Base-by-base conservation (phyloP, 1,140 invertebrate genomes). In the Bombus impatiens region DNA sequence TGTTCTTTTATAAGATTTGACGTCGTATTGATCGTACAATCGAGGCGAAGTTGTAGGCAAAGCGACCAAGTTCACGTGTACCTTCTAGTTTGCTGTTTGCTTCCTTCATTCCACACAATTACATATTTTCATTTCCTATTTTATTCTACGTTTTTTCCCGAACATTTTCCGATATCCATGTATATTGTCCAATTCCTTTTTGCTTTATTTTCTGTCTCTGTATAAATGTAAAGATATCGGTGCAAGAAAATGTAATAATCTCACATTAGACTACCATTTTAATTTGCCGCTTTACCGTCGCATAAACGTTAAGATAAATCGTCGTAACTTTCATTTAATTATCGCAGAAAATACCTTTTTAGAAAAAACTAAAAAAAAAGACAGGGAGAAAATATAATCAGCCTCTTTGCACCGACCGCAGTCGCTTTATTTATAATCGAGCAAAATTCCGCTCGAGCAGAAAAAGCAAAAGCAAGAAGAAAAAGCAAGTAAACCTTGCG, bases 1-100 rank as follows among this genome's bases (percentile, higher is more conserved):
- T 76, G 68, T 76, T 75, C 40, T 75, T 75, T 75, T 32, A 65
- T 47, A 62, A 76, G 53, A 76, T 82, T 76, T 76, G 81, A 82
- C 71, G 57, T 82, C 57, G 22, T 76, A 65, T 76, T 18, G 71
- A 75, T 82, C 80, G 71, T 65, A 35, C 53, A 75, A 40, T 71
- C 78, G 32, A 37, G n/a, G 9, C 8, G 32, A 65, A 65, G 35
- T 65, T 65, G 42, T 22, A 42, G n/a, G 25, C 22, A 12, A 62
- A 81, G 3, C 37, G 47, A 13, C 18, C 18, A 57, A 35, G 68
- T 53, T 18, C 25, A 12, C 25, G 10, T 25, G 25, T 22, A 3
- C 5, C 5, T 53, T 53, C 28, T 6, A n/a, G 12, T 9, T 40
- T 12, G 18, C 0, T 15, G 13, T 1, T 15, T 42, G 15, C 40